phyloP scores from a whole-genome alignment of 2,113 vertebrate species.

The Hippocampus zosterae region DNA sequence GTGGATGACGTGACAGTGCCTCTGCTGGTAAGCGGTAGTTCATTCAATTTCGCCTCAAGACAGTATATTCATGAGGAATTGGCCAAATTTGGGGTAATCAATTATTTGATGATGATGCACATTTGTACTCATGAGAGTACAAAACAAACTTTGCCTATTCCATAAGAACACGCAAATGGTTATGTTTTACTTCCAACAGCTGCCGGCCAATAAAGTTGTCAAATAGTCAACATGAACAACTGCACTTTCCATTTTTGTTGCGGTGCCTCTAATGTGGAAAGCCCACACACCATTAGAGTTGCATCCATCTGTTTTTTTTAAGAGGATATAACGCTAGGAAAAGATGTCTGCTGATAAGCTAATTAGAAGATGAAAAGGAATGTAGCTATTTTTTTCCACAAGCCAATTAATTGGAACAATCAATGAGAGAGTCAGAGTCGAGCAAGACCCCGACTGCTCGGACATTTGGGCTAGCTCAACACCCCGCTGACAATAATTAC shows the following conservation, averaged over 20 bases:
- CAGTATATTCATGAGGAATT: too few relatives aligned
- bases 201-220: neutral
- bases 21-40: too few relatives aligned
- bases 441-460: slow-evolving; percentile 33
- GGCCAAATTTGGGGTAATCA: too few relatives aligned
- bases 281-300: neutral
- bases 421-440: slow-evolving; percentile 39
- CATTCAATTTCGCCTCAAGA: too few relatives aligned
- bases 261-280: neutral
- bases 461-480: slow-evolving; percentile 38
- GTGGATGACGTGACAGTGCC: too few relatives aligned
- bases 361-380: slow-evolving; percentile 35
- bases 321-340: neutral
- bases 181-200: neutral
- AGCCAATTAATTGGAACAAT: slow-evolving; percentile 35
- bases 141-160: neutral
- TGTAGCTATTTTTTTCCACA: slow-evolving; percentile 18
- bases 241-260: neutral
- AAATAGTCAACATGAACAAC: neutral
- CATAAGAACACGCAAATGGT: neutral
- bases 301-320: neutral
- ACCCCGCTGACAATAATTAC: slow-evolving; percentile 39
- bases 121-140: neutral
- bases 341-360: slow-evolving; percentile 18
- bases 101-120: neutral